A percentile compares a stretch with the other conserved stretches of the same genome.
phyloP scores from a whole-genome alignment of 2,797 vertebrate species.

The Pyrrhura leucotis region DNA sequence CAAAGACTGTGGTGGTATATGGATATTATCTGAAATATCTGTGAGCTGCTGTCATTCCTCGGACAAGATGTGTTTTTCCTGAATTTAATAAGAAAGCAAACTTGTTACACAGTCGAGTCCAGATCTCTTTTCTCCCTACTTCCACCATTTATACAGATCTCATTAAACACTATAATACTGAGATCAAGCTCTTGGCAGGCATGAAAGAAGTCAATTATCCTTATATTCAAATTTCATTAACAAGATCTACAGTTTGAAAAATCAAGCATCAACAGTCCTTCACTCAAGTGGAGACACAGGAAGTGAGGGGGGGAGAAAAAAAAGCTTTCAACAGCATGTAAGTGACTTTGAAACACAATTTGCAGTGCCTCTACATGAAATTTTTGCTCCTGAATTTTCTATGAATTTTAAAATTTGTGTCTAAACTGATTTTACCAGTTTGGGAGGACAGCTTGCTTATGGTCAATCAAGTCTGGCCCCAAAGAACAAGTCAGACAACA shows the following conservation, averaged over 20 bases:
- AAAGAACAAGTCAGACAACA: background rate
- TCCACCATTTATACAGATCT: background rate
- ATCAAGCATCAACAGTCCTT: background rate
- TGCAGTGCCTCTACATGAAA: background rate
- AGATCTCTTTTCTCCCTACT: background rate
- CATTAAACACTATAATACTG: background rate
- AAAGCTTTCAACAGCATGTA: background rate
- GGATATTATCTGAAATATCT: conserved; percentile 8
- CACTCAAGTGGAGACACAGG: background rate
- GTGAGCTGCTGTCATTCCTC: conserved; percentile 6
- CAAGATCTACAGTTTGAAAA: background rate
- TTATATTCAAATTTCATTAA: background rate
- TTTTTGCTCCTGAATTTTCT: background rate
- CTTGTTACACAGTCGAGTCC: background rate
- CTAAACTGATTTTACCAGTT: background rate
- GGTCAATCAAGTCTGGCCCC: background rate
- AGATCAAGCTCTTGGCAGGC: conserved; percentile 1
- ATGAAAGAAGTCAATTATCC: background rate
- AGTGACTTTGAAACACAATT: background rate
- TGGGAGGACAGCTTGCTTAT: background rate
- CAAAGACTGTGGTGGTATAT: background rate
- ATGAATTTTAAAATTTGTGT: background rate
- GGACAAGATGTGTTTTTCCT: background rate
- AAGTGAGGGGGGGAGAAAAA: background rate
- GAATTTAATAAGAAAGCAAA: background rate